A percentile compares a stretch with the other conserved stretches of the same genome.
Conservation (phyloP, 2,888 invertebrate genomes). For the Nomada fucata region DNA sequence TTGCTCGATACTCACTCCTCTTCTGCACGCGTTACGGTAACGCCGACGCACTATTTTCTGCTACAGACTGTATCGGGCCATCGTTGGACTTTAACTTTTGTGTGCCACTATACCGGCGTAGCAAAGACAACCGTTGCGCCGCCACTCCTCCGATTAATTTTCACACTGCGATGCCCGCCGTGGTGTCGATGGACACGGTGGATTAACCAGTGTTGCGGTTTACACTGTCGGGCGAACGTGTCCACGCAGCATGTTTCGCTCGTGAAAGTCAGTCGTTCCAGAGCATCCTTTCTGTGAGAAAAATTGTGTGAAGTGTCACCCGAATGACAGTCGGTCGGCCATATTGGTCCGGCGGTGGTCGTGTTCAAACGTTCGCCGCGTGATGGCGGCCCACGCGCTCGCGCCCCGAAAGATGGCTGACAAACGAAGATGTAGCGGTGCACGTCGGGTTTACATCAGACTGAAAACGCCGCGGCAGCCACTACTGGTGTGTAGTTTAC, state of each 20-base stretch:
- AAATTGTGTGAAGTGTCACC: slow-evolving; percentile 67
- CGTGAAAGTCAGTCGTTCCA: slow-evolving; percentile 6
- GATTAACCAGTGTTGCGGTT: neutral
- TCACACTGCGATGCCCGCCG: slow-evolving; percentile 14
- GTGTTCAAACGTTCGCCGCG: slow-evolving; percentile 55
- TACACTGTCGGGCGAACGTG: slow-evolving; percentile 6
- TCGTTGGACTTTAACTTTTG: slow-evolving; percentile 27
- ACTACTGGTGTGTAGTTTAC: slow-evolving; percentile 77
- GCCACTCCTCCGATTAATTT: slow-evolving; percentile 36
- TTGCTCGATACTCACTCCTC: slow-evolving; percentile 20
- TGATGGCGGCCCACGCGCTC: slow-evolving; percentile 73
- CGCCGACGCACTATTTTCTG: slow-evolving; percentile 20
- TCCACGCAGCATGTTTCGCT: neutral
- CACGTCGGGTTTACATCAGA: slow-evolving; percentile 82
- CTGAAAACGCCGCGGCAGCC: slow-evolving; percentile 78
- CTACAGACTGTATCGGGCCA: slow-evolving; percentile 49
- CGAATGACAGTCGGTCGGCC: slow-evolving; percentile 67
- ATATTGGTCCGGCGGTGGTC: slow-evolving; percentile 43
- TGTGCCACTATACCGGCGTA: slow-evolving; percentile 52
- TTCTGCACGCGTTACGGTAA: neutral
- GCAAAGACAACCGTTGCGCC: slow-evolving; percentile 39
- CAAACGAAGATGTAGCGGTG: slow-evolving; percentile 83
- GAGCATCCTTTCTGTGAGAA: slow-evolving; percentile 2
- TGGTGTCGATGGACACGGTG: neutral
- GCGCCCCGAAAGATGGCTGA: slow-evolving; percentile 81